Evolutionary conservation across 2,797 vertebrate species (phyloP), one percentile per base, ranked within the genome.

Genomic region (Sebastes oblongus): DNA sequence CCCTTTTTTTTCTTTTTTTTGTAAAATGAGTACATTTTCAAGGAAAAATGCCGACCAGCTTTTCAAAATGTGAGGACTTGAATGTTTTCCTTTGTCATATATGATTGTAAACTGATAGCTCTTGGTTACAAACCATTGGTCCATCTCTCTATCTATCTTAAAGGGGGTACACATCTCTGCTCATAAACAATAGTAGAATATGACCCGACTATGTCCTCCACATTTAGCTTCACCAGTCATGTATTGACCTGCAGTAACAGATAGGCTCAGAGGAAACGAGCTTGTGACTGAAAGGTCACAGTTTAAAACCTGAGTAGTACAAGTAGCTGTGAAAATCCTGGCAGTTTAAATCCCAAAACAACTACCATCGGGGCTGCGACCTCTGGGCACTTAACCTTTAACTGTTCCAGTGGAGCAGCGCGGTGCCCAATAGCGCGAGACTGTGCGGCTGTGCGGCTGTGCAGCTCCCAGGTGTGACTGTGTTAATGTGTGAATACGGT

Each of bases 321-420:
- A 75, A 54, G 87, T 83, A 74, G 88, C 82, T 88, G 86, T 82
- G 83, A 92, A 92, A 90, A 81, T 80, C 86, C 77, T 70, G 11
- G 77, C 85, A 71, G 76, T 89, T 91, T 72, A 91, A 91, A 83
- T 91, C 89, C 84, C 88, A 81, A 87, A 88, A 81, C 83, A 83
- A 80, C 85, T 71, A 70, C 82, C 76, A 78, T 84, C 81, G 82
- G 79, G 86, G 79, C 89, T 70, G 61, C 3, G 77, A 89, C 89
- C 93, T 88, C 24, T 83, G 82, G 67, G 68, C 83, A 89, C 88
- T 91, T 91, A 90, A 93, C 92, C 91, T 93, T 92, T 90, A 78
- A 80, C 86, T 83, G 89, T 92, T 92, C 84, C 88, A 77, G 66
- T 72, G 86, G 80, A 83, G 89, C 79, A 68, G 75, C 84, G 91